phyloP scores from a whole-genome alignment of 2,113 vertebrate genomes.

The Bos javanicus region DNA sequence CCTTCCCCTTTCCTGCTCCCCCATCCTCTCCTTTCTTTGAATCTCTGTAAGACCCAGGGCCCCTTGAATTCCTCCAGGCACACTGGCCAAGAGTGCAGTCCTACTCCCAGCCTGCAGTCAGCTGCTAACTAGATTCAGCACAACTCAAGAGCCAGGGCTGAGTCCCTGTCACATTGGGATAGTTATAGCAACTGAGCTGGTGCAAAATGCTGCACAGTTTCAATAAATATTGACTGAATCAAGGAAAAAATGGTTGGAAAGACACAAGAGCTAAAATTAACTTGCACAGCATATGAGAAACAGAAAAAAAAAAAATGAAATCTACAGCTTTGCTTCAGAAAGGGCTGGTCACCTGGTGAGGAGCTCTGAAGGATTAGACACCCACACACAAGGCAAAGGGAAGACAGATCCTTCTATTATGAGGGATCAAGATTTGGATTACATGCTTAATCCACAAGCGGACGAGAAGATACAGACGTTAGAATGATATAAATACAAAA shows the following conservation, averaged over 20 bases:
- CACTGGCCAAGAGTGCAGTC: background rate
- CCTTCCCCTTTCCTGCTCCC: background rate
- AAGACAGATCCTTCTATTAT: background rate
- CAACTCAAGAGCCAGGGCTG: background rate
- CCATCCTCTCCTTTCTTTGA: background rate
- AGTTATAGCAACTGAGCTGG: background rate
- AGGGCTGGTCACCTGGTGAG: background rate
- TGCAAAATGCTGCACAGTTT: background rate
- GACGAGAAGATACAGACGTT: fast-evolving
- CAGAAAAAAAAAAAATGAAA: background rate
- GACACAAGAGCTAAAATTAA: background rate
- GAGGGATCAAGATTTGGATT: background rate
- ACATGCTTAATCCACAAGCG: background rate
- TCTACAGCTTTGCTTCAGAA: background rate
- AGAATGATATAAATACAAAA: background rate
- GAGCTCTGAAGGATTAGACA: background rate
- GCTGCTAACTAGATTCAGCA: background rate
- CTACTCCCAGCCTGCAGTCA: too few species aligned
- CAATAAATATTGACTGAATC: background rate
- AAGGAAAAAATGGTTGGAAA: background rate
- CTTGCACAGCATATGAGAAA: background rate
- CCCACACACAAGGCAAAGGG: background rate
- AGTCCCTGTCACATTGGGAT: background rate
- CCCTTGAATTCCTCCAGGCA: background rate
- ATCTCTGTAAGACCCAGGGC: background rate